These are phyloP conservation scores for Lindbergichthys nudifrons DNA, from an alignment of 2,797 vertebrate genomes.

Conservation along the genomic window DNA sequence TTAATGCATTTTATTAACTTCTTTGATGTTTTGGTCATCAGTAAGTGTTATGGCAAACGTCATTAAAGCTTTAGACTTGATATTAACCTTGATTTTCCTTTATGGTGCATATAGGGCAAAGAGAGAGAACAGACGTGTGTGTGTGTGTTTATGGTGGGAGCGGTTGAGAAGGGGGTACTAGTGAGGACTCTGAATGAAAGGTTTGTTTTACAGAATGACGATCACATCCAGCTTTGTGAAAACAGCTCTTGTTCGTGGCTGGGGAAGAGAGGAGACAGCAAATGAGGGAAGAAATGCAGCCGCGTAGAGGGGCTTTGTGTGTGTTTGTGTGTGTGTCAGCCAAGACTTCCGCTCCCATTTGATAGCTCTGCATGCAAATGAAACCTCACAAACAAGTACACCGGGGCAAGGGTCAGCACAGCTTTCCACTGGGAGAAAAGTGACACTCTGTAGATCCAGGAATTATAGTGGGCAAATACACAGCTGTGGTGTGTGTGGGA, in stretches of 20 bases:
- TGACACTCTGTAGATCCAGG: slow-evolving; percentile 44
- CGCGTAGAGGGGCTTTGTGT: slow-evolving; percentile 28
- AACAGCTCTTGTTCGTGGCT: slow-evolving; percentile 79
- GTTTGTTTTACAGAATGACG: slow-evolving; percentile 80
- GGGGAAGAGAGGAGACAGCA: slow-evolving; percentile 60
- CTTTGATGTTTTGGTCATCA: slow-evolving; percentile 17
- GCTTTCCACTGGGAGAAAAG: slow-evolving; percentile 69
- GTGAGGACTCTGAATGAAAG: slow-evolving; percentile 75
- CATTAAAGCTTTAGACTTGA: slow-evolving; percentile 27
- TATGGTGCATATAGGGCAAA: slow-evolving; percentile 14
- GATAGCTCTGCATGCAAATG: slow-evolving; percentile 81
- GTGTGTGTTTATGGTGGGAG: slow-evolving; percentile 60
- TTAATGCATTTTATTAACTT: not conserved
- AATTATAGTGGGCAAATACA: slow-evolving; percentile 49
- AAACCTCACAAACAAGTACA: slow-evolving; percentile 82
- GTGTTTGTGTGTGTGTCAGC: slow-evolving; percentile 47
- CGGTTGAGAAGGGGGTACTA: slow-evolving; percentile 46
- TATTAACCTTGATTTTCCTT: slow-evolving; percentile 36
- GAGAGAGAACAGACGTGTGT: slow-evolving; percentile 45
- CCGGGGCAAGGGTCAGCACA: slow-evolving; percentile 73
- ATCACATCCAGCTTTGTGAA: slow-evolving; percentile 81
- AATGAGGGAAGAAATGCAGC: slow-evolving; percentile 63
- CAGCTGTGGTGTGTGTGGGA: slow-evolving; percentile 43
- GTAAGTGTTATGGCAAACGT: slow-evolving; percentile 13
- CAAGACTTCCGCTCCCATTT: slow-evolving; percentile 78